Evolutionary conservation across 2,113 vertebrate genomes (phyloP).

Genomic region (Oreochromis niloticus): DNA sequence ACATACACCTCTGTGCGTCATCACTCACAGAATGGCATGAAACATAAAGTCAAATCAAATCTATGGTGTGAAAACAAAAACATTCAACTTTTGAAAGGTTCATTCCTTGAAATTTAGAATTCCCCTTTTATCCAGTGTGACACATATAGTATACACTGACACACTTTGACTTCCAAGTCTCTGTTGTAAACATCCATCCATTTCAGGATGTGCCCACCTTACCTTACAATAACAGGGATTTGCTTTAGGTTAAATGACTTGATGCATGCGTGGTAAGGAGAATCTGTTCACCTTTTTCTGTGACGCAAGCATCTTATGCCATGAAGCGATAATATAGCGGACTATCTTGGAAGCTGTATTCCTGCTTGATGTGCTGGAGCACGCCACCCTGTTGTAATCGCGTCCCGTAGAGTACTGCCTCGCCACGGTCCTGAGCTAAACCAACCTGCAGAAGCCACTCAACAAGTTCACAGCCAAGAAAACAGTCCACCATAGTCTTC

Average conservation of each 20-base stretch:
- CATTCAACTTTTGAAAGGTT: not conserved
- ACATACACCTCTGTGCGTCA: not conserved
- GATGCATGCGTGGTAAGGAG: not conserved
- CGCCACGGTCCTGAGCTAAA: constrained; percentile 82
- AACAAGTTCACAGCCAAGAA: constrained; percentile 91
- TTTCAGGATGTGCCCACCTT: not conserved
- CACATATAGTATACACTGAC: not conserved
- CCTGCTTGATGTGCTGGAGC: constrained; percentile 82
- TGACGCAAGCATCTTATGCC: not conserved
- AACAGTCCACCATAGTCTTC: constrained; percentile 76
- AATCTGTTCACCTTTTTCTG: not conserved
- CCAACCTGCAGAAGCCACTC: constrained; percentile 90
- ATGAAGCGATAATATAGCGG: constrained; percentile 81
- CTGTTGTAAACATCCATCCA: not conserved
- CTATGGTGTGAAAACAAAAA: not conserved
- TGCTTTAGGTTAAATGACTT: not conserved
- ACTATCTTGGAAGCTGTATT: constrained; percentile 83
- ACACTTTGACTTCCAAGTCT: not conserved
- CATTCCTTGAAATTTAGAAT: not conserved
- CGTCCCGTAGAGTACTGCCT: constrained; percentile 83
- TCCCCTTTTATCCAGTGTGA: not conserved
- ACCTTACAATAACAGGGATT: not conserved
- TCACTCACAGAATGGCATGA: not conserved
- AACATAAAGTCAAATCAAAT: not conserved
- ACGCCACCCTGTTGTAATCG: constrained; percentile 83